Conservation (phyloP, 1,140 invertebrate species). For the Drosophila chauvacae region DNA sequence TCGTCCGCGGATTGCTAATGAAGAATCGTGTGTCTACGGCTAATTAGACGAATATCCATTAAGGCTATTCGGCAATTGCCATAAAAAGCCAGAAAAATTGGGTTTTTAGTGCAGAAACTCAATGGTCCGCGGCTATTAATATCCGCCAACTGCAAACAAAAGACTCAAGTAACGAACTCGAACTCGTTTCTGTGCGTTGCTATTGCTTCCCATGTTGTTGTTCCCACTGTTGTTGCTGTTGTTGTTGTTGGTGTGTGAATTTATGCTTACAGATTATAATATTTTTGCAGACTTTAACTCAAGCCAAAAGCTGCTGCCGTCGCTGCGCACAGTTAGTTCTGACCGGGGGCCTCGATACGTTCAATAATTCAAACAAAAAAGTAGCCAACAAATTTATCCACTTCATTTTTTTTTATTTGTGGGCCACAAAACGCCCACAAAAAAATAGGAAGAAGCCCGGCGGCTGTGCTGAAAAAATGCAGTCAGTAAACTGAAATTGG, state of each 20-base stretch:
- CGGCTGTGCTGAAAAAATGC: constrained; percentile 34
- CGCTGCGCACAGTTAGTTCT: constrained; percentile 68
- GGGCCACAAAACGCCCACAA: constrained; percentile 63
- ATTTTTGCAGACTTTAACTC: constrained; percentile 60
- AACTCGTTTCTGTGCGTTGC: constrained; percentile 49
- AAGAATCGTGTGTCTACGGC: constrained; percentile 57
- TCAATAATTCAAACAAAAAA: constrained; percentile 81
- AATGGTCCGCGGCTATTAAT: constrained; percentile 76
- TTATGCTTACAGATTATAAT: constrained; percentile 81
- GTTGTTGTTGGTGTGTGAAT: constrained; percentile 66
- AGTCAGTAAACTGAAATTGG: constrained; percentile 64
- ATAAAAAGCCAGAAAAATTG: constrained; percentile 54
- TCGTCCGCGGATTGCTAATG: constrained; percentile 43
- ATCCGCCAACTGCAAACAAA: constrained; percentile 67
- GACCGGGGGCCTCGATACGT: constrained; percentile 70
- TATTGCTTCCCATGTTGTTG: constrained; percentile 10
- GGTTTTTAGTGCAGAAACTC: constrained; percentile 77
- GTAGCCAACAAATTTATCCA: constrained; percentile 63
- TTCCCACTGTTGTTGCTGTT: not conserved
- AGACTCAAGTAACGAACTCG: constrained; percentile 70
- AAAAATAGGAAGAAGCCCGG: constrained; percentile 19
- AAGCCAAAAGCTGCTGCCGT: constrained; percentile 15
- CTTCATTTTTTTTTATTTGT: constrained; percentile 40
- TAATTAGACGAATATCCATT: constrained; percentile 73
- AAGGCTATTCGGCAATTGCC: constrained; percentile 55